Evolutionary conservation across 1,140 invertebrate genomes (phyloP).

Genomic region (Orussus abietinus): DNA sequence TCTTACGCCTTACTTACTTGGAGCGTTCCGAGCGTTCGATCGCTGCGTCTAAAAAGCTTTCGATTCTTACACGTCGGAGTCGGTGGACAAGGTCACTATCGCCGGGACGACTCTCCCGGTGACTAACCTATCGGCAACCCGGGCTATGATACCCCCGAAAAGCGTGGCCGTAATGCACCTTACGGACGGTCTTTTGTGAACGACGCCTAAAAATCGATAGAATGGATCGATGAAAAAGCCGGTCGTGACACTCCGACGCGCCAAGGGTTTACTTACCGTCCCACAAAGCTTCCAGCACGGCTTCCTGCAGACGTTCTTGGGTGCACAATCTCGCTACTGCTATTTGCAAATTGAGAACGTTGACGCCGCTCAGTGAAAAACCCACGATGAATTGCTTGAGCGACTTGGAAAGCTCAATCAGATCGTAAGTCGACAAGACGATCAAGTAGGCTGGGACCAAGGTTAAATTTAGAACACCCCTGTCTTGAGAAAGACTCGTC

Average conservation of each 20-base stretch:
- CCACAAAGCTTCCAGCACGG: conserved; percentile 64
- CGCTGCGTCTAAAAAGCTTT: too few species aligned
- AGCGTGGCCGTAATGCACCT: conserved; percentile 59
- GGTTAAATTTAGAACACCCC: conserved; percentile 28
- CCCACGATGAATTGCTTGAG: conserved; percentile 43
- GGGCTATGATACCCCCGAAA: conserved; percentile 59
- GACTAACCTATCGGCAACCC: conserved; percentile 58
- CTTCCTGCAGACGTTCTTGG: conserved; percentile 55
- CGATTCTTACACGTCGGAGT: conserved; percentile 66
- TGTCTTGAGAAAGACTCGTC: conserved; percentile 25
- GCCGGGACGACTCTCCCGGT: conserved; percentile 63
- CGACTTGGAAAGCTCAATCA: conserved; percentile 33
- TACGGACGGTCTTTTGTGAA: conserved; percentile 61
- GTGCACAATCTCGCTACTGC: conserved; percentile 57
- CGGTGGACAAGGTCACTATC: conserved; percentile 67
- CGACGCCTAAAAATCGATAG: conserved; percentile 59
- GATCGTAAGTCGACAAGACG: conserved; percentile 39
- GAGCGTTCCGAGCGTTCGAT: too few species aligned
- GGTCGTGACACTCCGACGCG: too few species aligned
- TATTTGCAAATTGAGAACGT: conserved; percentile 53
- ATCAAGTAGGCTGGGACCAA: conserved; percentile 43
- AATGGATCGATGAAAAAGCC: too few species aligned
- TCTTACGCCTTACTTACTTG: too few species aligned
- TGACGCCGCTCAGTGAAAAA: conserved; percentile 45
- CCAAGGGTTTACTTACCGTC: conserved; percentile 64